A percentile compares a stretch with the other conserved stretches of the same genome.
Evolutionary conservation across 2,113 vertebrate species (phyloP).

Genomic region (Ahaetulla prasina): DNA sequence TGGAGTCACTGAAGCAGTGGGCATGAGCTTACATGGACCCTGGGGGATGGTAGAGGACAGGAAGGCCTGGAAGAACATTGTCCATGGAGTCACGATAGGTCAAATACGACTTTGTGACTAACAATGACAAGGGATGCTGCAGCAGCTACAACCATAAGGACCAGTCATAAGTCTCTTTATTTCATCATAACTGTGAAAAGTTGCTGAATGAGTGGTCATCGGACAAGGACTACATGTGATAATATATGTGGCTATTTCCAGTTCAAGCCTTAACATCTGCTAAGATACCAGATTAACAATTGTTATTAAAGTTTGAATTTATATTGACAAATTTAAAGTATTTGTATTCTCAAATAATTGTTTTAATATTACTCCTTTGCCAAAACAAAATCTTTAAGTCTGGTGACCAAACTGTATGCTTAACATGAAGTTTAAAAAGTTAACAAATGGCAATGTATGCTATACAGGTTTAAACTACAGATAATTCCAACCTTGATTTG

Average conservation of each 20-base stretch:
- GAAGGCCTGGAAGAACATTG: too few species aligned
- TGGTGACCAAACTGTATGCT: background rate
- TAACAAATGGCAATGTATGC: conserved; percentile 4
- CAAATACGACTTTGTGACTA: too few species aligned
- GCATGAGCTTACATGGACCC: too few species aligned
- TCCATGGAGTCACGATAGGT: too few species aligned
- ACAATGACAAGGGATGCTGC: background rate
- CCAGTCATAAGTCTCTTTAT: background rate
- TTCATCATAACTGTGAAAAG: background rate
- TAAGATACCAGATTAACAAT: conserved; percentile 12
- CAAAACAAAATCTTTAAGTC: background rate
- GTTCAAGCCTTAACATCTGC: conserved; percentile 3
- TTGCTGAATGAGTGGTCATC: background rate
- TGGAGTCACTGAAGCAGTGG: too few species aligned
- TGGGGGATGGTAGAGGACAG: too few species aligned
- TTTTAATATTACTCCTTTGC: background rate
- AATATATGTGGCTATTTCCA: conserved; percentile 11
- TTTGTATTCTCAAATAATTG: conserved; percentile 9
- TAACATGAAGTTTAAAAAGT: background rate
- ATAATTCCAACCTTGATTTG: conserved; percentile 15
- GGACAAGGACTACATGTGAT: background rate
- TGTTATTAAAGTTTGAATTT: conserved; percentile 12
- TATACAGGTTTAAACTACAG: conserved; percentile 2
- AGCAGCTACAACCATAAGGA: background rate
- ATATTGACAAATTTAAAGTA: conserved; percentile 11